Percentiles rank a stretch among this genome's conserved stretches.
Conservation (phyloP, 2,888 invertebrate genomes). For the Noctua fimbriata region DNA sequence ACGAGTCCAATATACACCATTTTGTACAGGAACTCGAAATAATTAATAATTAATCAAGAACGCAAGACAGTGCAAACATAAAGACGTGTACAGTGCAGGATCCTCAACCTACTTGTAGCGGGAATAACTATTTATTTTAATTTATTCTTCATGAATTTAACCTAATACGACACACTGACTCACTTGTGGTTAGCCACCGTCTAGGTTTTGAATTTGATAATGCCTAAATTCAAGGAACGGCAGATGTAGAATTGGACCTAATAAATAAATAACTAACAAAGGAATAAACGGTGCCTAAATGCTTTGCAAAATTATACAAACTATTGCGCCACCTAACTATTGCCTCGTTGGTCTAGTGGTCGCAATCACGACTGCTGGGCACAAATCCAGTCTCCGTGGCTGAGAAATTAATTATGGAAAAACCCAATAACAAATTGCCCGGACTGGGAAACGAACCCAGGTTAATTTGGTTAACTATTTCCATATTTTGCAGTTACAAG, state of each 20-base stretch:
- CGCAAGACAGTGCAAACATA: slow-evolving; percentile 84
- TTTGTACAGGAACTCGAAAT: slow-evolving; percentile 19
- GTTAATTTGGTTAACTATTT: too few species aligned
- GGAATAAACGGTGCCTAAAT: background rate
- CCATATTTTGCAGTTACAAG: too few species aligned
- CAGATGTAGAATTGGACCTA: background rate
- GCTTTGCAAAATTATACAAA: background rate
- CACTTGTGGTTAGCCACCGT: slow-evolving; percentile 24
- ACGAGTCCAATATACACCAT: slow-evolving; percentile 12
- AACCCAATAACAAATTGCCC: too few species aligned
- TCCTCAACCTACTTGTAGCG: slow-evolving; percentile 74
- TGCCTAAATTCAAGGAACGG: background rate
- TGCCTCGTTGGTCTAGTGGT: background rate
- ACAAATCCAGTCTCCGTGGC: too few species aligned
- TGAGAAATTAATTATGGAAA: too few species aligned
- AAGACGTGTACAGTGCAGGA: slow-evolving; percentile 72
- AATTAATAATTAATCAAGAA: slow-evolving; percentile 12
- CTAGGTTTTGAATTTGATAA: slow-evolving; percentile 14
- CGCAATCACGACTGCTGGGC: too few species aligned
- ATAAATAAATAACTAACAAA: background rate
- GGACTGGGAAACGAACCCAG: too few species aligned
- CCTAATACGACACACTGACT: slow-evolving; percentile 29
- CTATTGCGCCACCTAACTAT: too few species aligned
- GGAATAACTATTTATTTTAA: slow-evolving; percentile 65
- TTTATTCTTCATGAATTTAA: slow-evolving; percentile 1